These are phyloP conservation scores for Drosophila erecta DNA, from an alignment of 1,140 invertebrate genomes.

Conservation along the genomic window DNA sequence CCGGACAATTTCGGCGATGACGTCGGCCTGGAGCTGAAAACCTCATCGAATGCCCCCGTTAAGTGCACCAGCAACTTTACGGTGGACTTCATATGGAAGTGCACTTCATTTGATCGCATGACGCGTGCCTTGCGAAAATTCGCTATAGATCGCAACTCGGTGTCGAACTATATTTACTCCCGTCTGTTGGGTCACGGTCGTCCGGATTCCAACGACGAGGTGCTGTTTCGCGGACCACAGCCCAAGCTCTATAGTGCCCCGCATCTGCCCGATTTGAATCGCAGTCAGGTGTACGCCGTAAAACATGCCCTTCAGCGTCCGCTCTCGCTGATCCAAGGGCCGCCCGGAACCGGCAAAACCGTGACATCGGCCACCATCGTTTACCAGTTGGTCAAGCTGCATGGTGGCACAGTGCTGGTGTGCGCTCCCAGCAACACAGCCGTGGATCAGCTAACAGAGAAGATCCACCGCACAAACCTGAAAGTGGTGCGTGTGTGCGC, in stretches of 20 bases:
- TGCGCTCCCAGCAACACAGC: constrained; percentile 99
- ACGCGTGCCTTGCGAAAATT: constrained; percentile 97
- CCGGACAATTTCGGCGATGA: constrained; percentile 99
- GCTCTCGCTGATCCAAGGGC: constrained; percentile 97
- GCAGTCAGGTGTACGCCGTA: constrained; percentile 99
- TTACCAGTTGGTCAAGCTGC: constrained; percentile 98
- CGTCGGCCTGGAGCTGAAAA: constrained; percentile 98
- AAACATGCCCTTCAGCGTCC: constrained; percentile 99
- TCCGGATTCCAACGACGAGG: constrained; percentile 94
- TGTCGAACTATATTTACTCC: constrained; percentile 99
- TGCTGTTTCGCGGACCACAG: constrained; percentile 92
- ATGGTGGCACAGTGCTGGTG: constrained; percentile 96
- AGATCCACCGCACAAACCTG: constrained; percentile 98
- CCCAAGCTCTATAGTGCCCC: constrained; percentile 99
- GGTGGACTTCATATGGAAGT: constrained; percentile 99
- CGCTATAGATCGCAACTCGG: constrained; percentile 97
- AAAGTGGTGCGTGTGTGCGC: constrained; percentile 99
- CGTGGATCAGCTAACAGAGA: constrained; percentile 99
- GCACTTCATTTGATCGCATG: constrained; percentile 99
- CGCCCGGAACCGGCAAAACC: constrained; percentile 97
- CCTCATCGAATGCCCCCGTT: constrained; percentile 94
- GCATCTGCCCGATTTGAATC: constrained; percentile 98
- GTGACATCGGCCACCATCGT: constrained; percentile 99
- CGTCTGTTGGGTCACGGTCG: constrained; percentile 96
- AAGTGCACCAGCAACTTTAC: constrained; percentile 98